These are phyloP conservation scores for Scolopax rusticola DNA, from an alignment of 2,797 vertebrate genomes.

Conservation along the genomic window DNA sequence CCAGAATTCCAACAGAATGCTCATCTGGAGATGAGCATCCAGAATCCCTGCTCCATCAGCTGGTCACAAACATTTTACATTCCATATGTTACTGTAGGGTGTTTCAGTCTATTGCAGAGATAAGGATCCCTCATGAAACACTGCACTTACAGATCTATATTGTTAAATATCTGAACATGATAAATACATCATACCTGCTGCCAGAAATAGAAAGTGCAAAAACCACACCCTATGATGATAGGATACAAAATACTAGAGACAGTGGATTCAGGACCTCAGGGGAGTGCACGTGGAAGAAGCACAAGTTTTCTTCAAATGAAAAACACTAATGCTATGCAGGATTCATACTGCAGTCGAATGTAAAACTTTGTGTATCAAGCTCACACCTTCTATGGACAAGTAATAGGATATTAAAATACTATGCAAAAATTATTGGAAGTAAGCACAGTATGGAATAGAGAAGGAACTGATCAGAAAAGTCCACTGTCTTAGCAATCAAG, in stretches of 20 bases:
- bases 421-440: not conserved
- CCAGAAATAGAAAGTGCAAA: not conserved
- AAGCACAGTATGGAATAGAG: not conserved
- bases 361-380: not conserved
- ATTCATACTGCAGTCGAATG: not conserved
- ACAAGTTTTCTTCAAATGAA: not conserved
- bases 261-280: not conserved
- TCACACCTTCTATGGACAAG: not conserved
- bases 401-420: not conserved
- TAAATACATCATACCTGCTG: not conserved
- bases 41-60: not conserved
- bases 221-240: not conserved
- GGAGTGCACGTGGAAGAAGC: fast-evolving
- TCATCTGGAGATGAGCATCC: not conserved
- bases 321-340: not conserved
- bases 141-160: not conserved
- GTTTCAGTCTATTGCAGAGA: not conserved
- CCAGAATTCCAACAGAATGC: not conserved
- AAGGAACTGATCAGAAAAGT: not conserved
- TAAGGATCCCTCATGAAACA: not conserved
- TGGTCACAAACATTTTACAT: not conserved
- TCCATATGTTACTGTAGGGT: not conserved
- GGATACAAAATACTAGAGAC: not conserved
- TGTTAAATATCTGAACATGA: not conserved
- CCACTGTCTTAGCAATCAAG: no score